phyloP scores from a whole-genome alignment of 1,140 invertebrate genomes.

The Globodera rostochiensis region DNA sequence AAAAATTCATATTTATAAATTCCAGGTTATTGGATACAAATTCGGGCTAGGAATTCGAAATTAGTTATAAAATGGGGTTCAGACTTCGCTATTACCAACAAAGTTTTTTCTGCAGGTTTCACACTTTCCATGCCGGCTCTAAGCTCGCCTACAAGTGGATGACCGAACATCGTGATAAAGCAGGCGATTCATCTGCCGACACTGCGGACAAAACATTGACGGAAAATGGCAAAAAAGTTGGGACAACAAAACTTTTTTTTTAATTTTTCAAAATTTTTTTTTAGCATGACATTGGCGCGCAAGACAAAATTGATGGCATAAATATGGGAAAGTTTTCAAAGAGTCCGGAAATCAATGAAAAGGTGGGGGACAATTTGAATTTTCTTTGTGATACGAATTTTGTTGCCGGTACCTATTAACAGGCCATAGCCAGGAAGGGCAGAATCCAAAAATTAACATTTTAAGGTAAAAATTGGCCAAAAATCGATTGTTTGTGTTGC shows the following conservation, averaged over 20 bases:
- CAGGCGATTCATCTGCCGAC: neutral
- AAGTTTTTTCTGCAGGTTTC: slow-evolving; percentile 44
- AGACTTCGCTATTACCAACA: too few species aligned
- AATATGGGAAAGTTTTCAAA: slow-evolving; percentile 61
- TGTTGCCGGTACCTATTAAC: too few species aligned
- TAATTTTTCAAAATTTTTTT: slow-evolving; percentile 2
- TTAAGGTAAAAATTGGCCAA: neutral
- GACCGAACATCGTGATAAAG: slow-evolving; percentile 46
- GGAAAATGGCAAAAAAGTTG: slow-evolving; percentile 5
- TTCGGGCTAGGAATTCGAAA: too few species aligned
- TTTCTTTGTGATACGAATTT: too few species aligned
- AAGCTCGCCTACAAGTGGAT: slow-evolving; percentile 60
- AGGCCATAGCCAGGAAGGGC: neutral
- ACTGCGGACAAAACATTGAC: slow-evolving; percentile 1
- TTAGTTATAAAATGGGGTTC: too few species aligned
- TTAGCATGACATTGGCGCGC: slow-evolving; percentile 31
- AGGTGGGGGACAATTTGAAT: slow-evolving; percentile 27
- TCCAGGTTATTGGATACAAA: too few species aligned
- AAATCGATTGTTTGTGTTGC: too few species aligned
- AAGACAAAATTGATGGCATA: slow-evolving; percentile 54
- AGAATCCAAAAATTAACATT: neutral
- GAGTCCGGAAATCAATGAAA: slow-evolving; percentile 45
- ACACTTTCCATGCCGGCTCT: slow-evolving; percentile 61
- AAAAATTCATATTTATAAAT: too few species aligned
- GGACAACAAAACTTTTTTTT: neutral